Percentiles rank a stretch among this genome's conserved stretches.
These are phyloP conservation scores for Carposina sasakii DNA, from an alignment of 1,140 invertebrate genomes.

Conservation along the genomic window DNA sequence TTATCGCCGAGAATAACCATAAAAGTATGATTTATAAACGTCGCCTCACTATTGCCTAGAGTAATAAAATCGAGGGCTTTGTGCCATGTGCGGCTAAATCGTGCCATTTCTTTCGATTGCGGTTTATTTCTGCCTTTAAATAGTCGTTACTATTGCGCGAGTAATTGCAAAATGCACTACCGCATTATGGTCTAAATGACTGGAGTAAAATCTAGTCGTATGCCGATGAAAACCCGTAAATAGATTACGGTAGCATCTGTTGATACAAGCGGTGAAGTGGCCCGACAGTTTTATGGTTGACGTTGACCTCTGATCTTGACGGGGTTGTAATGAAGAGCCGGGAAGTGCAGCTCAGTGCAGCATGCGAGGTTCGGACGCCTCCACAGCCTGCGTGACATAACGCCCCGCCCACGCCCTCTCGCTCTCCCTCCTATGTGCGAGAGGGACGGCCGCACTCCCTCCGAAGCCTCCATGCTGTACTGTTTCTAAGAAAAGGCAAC, in stretches of 20 bases:
- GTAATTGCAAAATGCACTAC: neutral
- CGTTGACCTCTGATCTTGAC: slow-evolving; percentile 36
- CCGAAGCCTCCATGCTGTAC: slow-evolving; percentile 59
- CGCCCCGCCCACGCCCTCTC: slow-evolving; percentile 59
- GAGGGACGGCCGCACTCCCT: slow-evolving; percentile 39
- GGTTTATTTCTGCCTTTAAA: neutral
- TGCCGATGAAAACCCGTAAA: neutral
- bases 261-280: neutral
- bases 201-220: neutral
- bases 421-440: slow-evolving; percentile 40
- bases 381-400: slow-evolving; percentile 51
- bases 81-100: slow-evolving; percentile 35
- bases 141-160: neutral
- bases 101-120: slow-evolving; percentile 28
- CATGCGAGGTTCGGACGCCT: slow-evolving; percentile 40
- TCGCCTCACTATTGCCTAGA: slow-evolving; percentile 34
- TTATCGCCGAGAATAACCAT: slow-evolving; percentile 53
- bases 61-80: slow-evolving; percentile 40
- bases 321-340: slow-evolving; percentile 50
- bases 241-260: neutral
- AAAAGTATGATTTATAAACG: slow-evolving; percentile 57
- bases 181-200: neutral
- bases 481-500: slow-evolving; percentile 68
- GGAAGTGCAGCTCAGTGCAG: slow-evolving; percentile 56
- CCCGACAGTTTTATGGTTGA: slow-evolving; percentile 25